Evolutionary conservation across 2,797 vertebrate genomes (phyloP).

Genomic region (Pempheris klunzingeri): DNA sequence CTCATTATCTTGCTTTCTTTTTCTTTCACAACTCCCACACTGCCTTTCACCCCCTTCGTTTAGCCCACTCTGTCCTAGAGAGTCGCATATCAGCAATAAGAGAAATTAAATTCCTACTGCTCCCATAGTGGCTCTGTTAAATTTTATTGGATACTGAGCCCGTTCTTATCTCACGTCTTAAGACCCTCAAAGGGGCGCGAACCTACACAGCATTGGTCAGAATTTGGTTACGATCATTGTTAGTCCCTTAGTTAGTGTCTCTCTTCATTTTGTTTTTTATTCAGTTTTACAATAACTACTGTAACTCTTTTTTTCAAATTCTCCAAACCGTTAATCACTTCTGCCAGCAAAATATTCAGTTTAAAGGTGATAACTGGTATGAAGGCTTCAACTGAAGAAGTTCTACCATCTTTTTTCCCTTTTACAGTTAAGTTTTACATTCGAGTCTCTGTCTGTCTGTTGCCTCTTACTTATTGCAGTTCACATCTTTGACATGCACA

Average conservation of each 20-base stretch:
- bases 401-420: neutral
- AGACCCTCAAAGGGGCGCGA: slow-evolving; percentile 49
- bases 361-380: slow-evolving; percentile 6
- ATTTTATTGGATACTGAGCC: slow-evolving; percentile 66
- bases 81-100: slow-evolving; percentile 71
- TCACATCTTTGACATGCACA: slow-evolving; percentile 58
- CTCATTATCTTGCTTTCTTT: slow-evolving; percentile 78
- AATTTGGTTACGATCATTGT: slow-evolving; percentile 37
- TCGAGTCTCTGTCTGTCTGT: slow-evolving; percentile 27
- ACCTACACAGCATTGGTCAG: slow-evolving; percentile 23
- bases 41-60: slow-evolving; percentile 58
- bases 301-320: neutral
- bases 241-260: slow-evolving; percentile 7
- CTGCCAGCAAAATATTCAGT: neutral
- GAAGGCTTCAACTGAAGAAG: neutral
- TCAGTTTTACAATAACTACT: slow-evolving; percentile 4
- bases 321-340: neutral
- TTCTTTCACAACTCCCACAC: slow-evolving; percentile 60
- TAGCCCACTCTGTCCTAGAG: slow-evolving; percentile 64
- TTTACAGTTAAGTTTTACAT: slow-evolving; percentile 27
- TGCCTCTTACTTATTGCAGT: slow-evolving; percentile 50
- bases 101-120: slow-evolving; percentile 73
- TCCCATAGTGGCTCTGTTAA: slow-evolving; percentile 59
- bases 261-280: slow-evolving; percentile 2
- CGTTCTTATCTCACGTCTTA: slow-evolving; percentile 53